Percentiles rank a stretch among this genome's conserved stretches.
Evolutionary conservation across 1,140 invertebrate genomes (phyloP).

Genomic region (Pseudobourletiella spinata): DNA sequence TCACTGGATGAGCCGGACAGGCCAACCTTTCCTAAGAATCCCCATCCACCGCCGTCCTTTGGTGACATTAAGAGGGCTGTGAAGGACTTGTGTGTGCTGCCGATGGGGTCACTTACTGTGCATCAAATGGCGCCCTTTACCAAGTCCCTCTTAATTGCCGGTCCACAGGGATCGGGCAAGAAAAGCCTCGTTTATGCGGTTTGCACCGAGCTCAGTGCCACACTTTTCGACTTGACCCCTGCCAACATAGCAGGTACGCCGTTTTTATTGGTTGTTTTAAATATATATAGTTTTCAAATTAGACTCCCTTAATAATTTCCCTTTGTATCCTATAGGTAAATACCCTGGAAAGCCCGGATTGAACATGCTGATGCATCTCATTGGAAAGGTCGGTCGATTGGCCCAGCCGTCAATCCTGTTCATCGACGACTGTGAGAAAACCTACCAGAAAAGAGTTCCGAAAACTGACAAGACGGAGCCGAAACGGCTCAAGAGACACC

Average conservation of each 20-base stretch:
- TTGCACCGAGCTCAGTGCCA: slow-evolving; percentile 79
- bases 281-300: too few relatives aligned
- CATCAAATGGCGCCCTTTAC: slow-evolving; percentile 69
- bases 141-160: slow-evolving; percentile 72
- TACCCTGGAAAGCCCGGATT: slow-evolving; percentile 90
- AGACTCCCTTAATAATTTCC: too few relatives aligned
- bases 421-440: slow-evolving; percentile 84
- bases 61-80: slow-evolving; percentile 83
- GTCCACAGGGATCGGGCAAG: slow-evolving; percentile 75
- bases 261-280: slow-evolving; percentile 49
- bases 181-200: slow-evolving; percentile 77
- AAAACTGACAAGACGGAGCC: slow-evolving; percentile 84
- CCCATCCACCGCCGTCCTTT: slow-evolving; percentile 51
- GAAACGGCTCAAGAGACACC: slow-evolving; percentile 86
- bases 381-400: slow-evolving; percentile 53
- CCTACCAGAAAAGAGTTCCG: slow-evolving; percentile 88
- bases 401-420: slow-evolving; percentile 83
- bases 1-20: not conserved
- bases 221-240: slow-evolving; percentile 81
- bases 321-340: slow-evolving; percentile 27
- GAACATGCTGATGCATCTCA: slow-evolving; percentile 79
- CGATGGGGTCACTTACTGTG: slow-evolving; percentile 68
- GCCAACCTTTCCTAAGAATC: slow-evolving; percentile 24
- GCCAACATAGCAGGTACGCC: slow-evolving; percentile 42
- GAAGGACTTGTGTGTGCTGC: slow-evolving; percentile 81